A percentile compares a stretch with the other conserved stretches of the same genome.
Evolutionary conservation across 2,888 invertebrate genomes (phyloP).

Genomic region (Arrhopalites spinosus): DNA sequence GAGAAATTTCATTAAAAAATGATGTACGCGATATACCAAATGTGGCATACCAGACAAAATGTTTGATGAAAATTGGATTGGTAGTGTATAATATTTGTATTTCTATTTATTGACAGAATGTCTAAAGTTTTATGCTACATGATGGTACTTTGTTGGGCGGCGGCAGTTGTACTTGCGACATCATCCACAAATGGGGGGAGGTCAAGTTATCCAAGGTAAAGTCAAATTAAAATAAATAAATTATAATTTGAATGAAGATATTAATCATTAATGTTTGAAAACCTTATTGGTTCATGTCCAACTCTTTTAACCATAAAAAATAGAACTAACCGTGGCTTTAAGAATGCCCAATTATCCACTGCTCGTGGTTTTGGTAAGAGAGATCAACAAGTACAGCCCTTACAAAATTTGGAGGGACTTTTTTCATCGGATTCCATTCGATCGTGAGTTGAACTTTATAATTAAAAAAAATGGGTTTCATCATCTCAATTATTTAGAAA

Average conservation of each 20-base stretch:
- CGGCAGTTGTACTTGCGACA: constrained; percentile 25
- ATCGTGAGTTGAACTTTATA: constrained; percentile 20
- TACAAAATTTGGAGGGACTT: constrained; percentile 20
- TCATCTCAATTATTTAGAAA: too few relatives aligned
- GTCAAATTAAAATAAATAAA: too few relatives aligned
- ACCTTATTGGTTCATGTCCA: too few relatives aligned
- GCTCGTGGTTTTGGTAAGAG: constrained; percentile 70
- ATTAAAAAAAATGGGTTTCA: too few relatives aligned
- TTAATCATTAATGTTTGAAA: too few relatives aligned
- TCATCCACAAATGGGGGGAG: constrained; percentile 28
- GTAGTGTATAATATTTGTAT: not conserved
- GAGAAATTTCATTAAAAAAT: too few relatives aligned
- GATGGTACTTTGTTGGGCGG: constrained; percentile 20
- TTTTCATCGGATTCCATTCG: constrained; percentile 17
- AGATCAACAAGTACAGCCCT: constrained; percentile 56
- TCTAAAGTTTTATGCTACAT: constrained; percentile 28
- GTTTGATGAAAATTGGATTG: too few relatives aligned
- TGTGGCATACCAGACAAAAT: too few relatives aligned
- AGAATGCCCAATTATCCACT: constrained; percentile 68
- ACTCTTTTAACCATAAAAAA: too few relatives aligned
- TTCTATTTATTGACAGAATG: constrained; percentile 12
- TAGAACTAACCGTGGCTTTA: constrained; percentile 68
- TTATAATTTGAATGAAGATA: too few relatives aligned
- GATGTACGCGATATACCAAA: too few relatives aligned
- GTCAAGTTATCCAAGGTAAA: constrained; percentile 59